A percentile compares a stretch with the other conserved stretches of the same genome.
phyloP scores from a whole-genome alignment of 1,140 invertebrate species.

The Eumaeus atala region DNA sequence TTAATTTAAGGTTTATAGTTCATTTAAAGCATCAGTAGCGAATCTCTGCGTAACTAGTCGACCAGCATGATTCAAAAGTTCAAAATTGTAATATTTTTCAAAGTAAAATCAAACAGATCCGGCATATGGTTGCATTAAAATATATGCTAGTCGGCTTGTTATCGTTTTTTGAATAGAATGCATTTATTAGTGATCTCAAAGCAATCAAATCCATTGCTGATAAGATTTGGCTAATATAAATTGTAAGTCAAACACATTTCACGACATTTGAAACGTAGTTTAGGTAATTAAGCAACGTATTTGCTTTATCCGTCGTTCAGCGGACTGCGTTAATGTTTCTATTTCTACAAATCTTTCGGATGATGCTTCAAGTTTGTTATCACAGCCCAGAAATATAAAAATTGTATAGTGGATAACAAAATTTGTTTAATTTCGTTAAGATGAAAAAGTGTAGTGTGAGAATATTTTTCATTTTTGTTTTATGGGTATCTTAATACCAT shows the following conservation, averaged over 20 bases:
- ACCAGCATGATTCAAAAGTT: constrained; percentile 22
- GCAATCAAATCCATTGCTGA: constrained; percentile 34
- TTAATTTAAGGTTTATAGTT: constrained; percentile 43
- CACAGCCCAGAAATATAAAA: neutral
- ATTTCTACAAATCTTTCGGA: neutral
- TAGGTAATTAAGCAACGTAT: constrained; percentile 8
- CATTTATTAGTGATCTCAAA: constrained; percentile 70
- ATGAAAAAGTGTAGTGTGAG: neutral
- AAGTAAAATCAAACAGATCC: constrained; percentile 9
- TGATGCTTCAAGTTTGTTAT: neutral
- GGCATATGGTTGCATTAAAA: constrained; percentile 11
- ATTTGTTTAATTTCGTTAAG: constrained; percentile 3
- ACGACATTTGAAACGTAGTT: constrained; percentile 14
- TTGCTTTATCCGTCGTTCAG: constrained; percentile 2
- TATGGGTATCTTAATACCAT: neutral
- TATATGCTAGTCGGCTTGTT: constrained; percentile 27
- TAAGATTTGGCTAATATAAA: constrained; percentile 37
- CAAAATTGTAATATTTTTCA: constrained; percentile 11
- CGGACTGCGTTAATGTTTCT: neutral
- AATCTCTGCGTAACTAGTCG: constrained; percentile 26
- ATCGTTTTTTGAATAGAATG: constrained; percentile 47
- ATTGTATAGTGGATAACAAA: neutral
- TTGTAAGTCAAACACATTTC: constrained; percentile 11
- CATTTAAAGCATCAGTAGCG: constrained; percentile 25
- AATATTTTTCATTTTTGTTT: neutral